These are phyloP conservation scores for Gadopsis marmoratus DNA, from an alignment of 2,797 vertebrate species.

Conservation along the genomic window DNA sequence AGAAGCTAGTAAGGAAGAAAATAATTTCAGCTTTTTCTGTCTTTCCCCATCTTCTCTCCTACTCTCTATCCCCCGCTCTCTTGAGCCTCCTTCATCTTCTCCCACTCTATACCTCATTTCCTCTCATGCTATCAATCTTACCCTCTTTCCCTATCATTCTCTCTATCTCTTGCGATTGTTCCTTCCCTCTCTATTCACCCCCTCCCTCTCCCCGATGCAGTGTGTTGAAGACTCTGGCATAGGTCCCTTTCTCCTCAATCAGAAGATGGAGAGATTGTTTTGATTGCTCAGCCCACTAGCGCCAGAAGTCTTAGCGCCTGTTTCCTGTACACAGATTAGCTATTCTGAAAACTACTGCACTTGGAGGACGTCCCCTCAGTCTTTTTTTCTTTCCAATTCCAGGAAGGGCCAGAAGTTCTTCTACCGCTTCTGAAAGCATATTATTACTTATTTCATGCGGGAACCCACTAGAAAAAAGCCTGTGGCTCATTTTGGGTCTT, in stretches of 20 bases:
- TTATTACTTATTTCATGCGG: conserved; percentile 73
- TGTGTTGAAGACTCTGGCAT: conserved; percentile 60
- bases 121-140: conserved; percentile 25
- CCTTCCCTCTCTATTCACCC: conserved; percentile 15
- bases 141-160: conserved; percentile 29
- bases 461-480: conserved; percentile 62
- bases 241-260: conserved; percentile 64
- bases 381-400: conserved; percentile 55
- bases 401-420: conserved; percentile 66
- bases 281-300: conserved; percentile 80
- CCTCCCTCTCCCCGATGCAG: conserved; percentile 35
- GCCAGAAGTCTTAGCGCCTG: conserved; percentile 77
- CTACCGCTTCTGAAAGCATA: conserved; percentile 57
- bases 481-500: conserved; percentile 49
- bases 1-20: conserved; percentile 10
- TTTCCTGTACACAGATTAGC: conserved; percentile 79
- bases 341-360: conserved; percentile 72
- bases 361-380: conserved; percentile 55
- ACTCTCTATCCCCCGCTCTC: not conserved
- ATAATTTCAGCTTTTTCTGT: not conserved
- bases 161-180: conserved; percentile 32
- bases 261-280: conserved; percentile 80
- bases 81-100: not conserved
- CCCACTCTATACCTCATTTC: not conserved
- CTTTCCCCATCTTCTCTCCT: not conserved